Evolutionary conservation across 2,888 invertebrate species (phyloP).

Genomic region (Pandemis cinnamomeana): DNA sequence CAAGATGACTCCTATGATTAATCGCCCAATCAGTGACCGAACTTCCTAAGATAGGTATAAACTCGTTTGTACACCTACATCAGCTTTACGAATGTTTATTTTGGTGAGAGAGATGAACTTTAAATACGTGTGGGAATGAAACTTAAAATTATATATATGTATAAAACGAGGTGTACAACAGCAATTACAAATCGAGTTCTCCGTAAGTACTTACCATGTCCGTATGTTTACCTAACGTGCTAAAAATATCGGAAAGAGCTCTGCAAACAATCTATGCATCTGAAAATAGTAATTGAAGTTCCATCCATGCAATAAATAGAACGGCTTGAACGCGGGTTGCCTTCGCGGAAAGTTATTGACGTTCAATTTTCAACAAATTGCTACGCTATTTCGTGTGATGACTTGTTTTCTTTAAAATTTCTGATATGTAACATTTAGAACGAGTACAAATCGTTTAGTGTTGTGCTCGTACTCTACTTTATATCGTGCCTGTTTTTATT

Average conservation of each 20-base stretch:
- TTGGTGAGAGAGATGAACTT: not conserved
- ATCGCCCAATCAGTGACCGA: slow-evolving; percentile 55
- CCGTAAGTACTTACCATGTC: slow-evolving; percentile 2
- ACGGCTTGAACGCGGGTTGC: slow-evolving; percentile 47
- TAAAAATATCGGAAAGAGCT: slow-evolving; percentile 17
- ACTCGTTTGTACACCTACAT: not conserved
- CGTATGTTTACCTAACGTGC: not conserved
- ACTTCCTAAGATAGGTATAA: slow-evolving; percentile 30
- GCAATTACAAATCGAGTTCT: not conserved
- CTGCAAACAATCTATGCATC: slow-evolving; percentile 44
- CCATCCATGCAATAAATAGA: slow-evolving; percentile 62
- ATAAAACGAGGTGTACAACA: not conserved
- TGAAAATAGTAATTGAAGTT: slow-evolving; percentile 60
- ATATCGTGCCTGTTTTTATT: not conserved
- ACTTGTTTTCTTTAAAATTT: slow-evolving; percentile 36
- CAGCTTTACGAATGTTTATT: not conserved
- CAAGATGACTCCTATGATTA: slow-evolving; percentile 66
- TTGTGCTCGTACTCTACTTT: too few relatives aligned
- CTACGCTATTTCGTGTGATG: slow-evolving; percentile 55
- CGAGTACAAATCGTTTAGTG: not conserved
- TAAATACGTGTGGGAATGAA: not conserved
- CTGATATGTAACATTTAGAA: not conserved
- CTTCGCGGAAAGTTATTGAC: slow-evolving; percentile 71
- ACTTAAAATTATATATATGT: not conserved
- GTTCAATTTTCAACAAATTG: slow-evolving; percentile 61